A percentile compares a stretch with the other conserved stretches of the same genome.
Evolutionary conservation across 2,888 invertebrate genomes (phyloP).

Genomic region (Eurytoma adleriae): DNA sequence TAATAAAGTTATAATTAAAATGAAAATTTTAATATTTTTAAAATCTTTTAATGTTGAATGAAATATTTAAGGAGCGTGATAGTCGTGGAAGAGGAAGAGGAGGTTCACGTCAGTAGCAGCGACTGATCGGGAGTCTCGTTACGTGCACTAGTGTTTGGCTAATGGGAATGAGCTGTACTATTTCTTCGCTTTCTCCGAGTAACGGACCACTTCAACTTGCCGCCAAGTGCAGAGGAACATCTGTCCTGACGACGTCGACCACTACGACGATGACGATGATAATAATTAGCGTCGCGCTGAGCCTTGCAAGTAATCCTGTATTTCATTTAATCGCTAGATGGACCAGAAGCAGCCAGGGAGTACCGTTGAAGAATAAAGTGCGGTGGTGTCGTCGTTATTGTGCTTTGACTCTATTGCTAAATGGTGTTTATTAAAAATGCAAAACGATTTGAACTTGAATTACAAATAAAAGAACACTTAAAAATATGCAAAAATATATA

Average conservation of each 20-base stretch:
- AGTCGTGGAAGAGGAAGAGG: conserved; percentile 72
- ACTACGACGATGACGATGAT: conserved; percentile 57
- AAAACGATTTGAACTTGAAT: conserved; percentile 67
- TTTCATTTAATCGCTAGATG: conserved; percentile 57
- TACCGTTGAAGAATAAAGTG: conserved; percentile 52
- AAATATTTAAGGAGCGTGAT: conserved; percentile 67
- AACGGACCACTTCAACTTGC: conserved; percentile 61
- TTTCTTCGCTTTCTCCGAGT: conserved; percentile 68
- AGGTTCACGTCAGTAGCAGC: conserved; percentile 73
- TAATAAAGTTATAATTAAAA: background rate
- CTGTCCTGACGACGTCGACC: conserved; percentile 59
- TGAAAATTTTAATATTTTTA: background rate
- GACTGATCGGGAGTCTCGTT: conserved; percentile 67
- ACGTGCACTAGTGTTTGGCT: conserved; percentile 58
- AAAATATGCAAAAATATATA: conserved; percentile 45
- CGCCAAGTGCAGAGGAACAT: conserved; percentile 60
- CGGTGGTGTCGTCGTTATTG: conserved; percentile 56
- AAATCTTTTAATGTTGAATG: conserved; percentile 37
- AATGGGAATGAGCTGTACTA: conserved; percentile 51
- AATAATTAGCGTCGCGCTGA: conserved; percentile 70
- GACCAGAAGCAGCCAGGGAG: conserved; percentile 48
- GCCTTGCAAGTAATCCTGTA: conserved; percentile 69
- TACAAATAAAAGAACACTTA: conserved; percentile 52
- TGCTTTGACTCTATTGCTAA: conserved; percentile 58
- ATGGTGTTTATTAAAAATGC: conserved; percentile 70